These are phyloP conservation scores for Argya squamiceps DNA, from an alignment of 2,797 vertebrate species.

Conservation along the genomic window DNA sequence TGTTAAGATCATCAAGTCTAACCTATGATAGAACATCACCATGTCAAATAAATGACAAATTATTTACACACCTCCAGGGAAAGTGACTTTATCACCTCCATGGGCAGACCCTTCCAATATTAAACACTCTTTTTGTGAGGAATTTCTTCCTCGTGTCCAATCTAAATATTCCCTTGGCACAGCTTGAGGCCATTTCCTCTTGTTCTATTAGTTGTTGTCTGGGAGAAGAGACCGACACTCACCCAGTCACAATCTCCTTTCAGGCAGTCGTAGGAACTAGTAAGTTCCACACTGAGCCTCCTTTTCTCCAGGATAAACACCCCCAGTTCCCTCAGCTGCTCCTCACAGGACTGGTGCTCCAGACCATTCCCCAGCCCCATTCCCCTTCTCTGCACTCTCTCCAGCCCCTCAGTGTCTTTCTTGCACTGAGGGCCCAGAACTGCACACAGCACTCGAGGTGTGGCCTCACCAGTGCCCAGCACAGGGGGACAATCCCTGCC, in stretches of 20 bases:
- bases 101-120: neutral
- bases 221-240: rapidly evolving
- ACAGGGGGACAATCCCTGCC: neutral
- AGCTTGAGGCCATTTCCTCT: neutral
- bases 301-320: neutral
- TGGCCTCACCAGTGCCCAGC: neutral
- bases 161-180: neutral
- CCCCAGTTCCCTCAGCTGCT: neutral
- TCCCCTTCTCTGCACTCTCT: neutral
- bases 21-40: neutral
- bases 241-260: neutral
- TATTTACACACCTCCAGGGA: neutral
- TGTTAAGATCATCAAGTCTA: neutral
- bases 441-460: neutral
- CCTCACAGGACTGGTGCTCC: neutral
- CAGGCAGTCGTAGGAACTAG: neutral
- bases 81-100: neutral
- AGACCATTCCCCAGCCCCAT: neutral
- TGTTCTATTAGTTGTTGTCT: neutral
- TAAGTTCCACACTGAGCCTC: rapidly evolving
- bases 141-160: neutral
- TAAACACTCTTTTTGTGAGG: neutral
- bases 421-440: neutral
- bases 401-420: neutral
- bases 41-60: neutral